A percentile compares a stretch with the other conserved stretches of the same genome.
Conservation (phyloP, 2,113 vertebrate species). For the Conger conger region DNA sequence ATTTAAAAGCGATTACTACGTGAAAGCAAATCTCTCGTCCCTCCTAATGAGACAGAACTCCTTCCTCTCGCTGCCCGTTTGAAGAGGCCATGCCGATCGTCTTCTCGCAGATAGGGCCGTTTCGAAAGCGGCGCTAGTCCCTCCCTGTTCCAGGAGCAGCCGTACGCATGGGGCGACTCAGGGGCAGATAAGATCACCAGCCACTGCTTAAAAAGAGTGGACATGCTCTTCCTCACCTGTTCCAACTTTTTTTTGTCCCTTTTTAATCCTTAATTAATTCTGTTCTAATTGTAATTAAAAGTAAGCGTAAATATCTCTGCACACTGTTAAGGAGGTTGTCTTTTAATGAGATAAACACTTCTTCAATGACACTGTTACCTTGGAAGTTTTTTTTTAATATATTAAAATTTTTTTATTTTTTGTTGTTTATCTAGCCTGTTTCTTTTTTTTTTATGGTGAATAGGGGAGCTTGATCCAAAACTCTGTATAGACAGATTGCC, state of each 20-base stretch:
- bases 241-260: too few species aligned
- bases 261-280: not conserved
- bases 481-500: slow-evolving; percentile 2
- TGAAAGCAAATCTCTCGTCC: not conserved
- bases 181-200: not conserved
- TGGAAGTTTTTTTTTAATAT: not conserved
- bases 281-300: not conserved
- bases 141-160: not conserved
- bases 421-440: not conserved
- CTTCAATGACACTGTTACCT: slow-evolving; percentile 9
- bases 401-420: too few species aligned
- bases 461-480: not conserved
- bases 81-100: not conserved
- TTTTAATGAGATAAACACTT: not conserved
- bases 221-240: not conserved
- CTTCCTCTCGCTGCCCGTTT: not conserved
- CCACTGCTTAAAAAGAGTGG: not conserved
- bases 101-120: not conserved
- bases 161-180: not conserved
- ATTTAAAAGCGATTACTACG: slow-evolving; percentile 20
- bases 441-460: not conserved
- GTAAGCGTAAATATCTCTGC: not conserved
- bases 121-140: not conserved
- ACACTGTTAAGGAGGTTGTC: not conserved
- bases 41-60: slow-evolving; percentile 7